Conservation (phyloP, 2,888 invertebrate species). For the Caenorhabditis uteleia region DNA sequence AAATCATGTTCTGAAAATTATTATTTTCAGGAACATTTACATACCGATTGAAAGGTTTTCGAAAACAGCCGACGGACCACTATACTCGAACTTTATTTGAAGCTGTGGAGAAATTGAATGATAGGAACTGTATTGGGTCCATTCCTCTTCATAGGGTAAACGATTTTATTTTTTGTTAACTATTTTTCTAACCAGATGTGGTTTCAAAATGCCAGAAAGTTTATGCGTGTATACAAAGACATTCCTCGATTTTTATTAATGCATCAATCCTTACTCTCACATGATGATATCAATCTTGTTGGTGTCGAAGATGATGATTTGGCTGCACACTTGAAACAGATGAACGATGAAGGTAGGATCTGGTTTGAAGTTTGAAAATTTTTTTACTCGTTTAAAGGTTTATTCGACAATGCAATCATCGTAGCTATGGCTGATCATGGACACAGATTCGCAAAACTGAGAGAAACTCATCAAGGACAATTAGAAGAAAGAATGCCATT, state of each 20-base stretch:
- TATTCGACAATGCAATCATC: conserved; percentile 82
- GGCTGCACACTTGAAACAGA: conserved; percentile 42
- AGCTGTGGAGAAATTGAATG: conserved; percentile 76
- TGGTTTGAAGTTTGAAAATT: too few relatives aligned
- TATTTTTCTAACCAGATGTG: too few relatives aligned
- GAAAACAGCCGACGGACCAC: conserved; percentile 84
- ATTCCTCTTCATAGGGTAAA: conserved; percentile 76
- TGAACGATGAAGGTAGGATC: conserved; percentile 40
- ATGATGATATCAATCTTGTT: conserved; percentile 83
- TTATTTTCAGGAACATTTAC: conserved; percentile 78
- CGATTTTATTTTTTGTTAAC: conserved; percentile 3
- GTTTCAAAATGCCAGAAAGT: conserved; percentile 72
- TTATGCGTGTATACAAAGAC: conserved; percentile 76
- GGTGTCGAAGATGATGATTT: conserved; percentile 71
- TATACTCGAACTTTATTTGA: conserved; percentile 84
- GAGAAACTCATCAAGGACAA: conserved; percentile 85
- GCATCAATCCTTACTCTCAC: conserved; percentile 85
- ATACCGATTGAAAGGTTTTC: conserved; percentile 86
- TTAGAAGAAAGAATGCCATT: conserved; percentile 78
- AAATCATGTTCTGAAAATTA: neutral
- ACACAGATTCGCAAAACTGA: conserved; percentile 81
- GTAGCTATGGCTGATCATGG: conserved; percentile 94
- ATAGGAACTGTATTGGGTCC: conserved; percentile 78
- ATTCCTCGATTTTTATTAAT: conserved; percentile 84
- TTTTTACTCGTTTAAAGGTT: conserved; percentile 70